phyloP scores from a whole-genome alignment of 2,113 vertebrate species.

The Xenotilapia flavipinnis region DNA sequence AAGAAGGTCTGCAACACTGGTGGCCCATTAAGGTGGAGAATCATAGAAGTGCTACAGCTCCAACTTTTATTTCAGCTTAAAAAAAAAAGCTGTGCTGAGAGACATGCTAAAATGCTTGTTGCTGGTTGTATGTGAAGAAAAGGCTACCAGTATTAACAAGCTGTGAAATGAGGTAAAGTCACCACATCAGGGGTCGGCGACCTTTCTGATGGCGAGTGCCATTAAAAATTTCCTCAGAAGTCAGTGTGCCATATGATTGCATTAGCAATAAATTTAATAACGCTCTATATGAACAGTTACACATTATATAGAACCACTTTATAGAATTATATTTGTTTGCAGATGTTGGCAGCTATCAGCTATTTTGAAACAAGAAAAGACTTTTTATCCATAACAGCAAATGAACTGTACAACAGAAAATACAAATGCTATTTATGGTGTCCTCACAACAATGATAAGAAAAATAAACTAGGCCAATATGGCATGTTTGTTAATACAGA shows the following conservation, averaged over 20 bases:
- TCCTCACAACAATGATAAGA: too few relatives aligned
- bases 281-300: accelerated
- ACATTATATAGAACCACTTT: accelerated
- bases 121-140: background rate
- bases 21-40: background rate
- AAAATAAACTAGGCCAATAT: too few relatives aligned
- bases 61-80: background rate
- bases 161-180: background rate
- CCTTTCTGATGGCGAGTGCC: background rate
- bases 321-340: accelerated
- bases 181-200: accelerated
- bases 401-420: too few relatives aligned
- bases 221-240: background rate
- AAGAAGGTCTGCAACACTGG: background rate
- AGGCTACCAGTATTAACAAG: background rate
- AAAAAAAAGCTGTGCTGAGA: background rate
- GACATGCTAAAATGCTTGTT: background rate
- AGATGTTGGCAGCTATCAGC: background rate
- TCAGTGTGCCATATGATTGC: background rate
- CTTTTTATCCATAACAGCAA: too few relatives aligned
- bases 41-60: background rate
- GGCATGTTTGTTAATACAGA: too few relatives aligned
- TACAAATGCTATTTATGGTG: too few relatives aligned
- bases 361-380: too few relatives aligned
- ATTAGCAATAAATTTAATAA: background rate